Evolutionary conservation across 2,113 vertebrate species (phyloP), one percentile per base, ranked within the genome.

Genomic region (Tyto alba): DNA sequence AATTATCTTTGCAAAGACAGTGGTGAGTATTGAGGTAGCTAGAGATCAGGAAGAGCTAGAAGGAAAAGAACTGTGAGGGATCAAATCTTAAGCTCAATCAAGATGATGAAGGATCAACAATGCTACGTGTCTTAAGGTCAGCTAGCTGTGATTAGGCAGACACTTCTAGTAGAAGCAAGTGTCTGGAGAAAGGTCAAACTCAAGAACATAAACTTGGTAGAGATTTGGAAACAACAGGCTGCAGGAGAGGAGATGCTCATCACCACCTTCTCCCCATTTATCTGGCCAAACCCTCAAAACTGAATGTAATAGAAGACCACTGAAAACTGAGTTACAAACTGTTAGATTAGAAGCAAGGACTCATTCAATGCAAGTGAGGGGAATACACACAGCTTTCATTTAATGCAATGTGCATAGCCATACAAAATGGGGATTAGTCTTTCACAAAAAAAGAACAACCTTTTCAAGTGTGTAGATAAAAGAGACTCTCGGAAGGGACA

Each of bases 381-480:
- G 67, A 74, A 52, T 66, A 62, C 60, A 68, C 22, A 69, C 18
- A 57, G 79, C 79, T 84, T 85, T 63, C 75, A 63, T 43, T 80
- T 66, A 57, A 41, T 45, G 72, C 85, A 25, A 30, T 77, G 88
- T 94, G 82, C 75, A 77, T 8, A 74, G 79, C 85, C 88, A 86
- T 86, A 91, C 72, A 77, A 93, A 94, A 84, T 0, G 1, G n/a
- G 90, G 95, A 96, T 96, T 96, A 94, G 93, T 36, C 85, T 93
- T 50, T 43, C 68, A 83, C 81, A 88, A 59, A 85, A 90, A 91
- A 68, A 67, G 32, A 83, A 88, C 66, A 87, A 93, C 81, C 78
- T 96, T 94, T 73, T 91, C 88, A 91, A 95, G 88, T 40, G 38
- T 47, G 66, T 3, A 56, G 47, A 94, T 87, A 72, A 95, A 91